Evolutionary conservation across 2,888 invertebrate genomes (phyloP), one percentile per base, ranked within the genome.

Genomic region (Stomorhina lunata): DNA sequence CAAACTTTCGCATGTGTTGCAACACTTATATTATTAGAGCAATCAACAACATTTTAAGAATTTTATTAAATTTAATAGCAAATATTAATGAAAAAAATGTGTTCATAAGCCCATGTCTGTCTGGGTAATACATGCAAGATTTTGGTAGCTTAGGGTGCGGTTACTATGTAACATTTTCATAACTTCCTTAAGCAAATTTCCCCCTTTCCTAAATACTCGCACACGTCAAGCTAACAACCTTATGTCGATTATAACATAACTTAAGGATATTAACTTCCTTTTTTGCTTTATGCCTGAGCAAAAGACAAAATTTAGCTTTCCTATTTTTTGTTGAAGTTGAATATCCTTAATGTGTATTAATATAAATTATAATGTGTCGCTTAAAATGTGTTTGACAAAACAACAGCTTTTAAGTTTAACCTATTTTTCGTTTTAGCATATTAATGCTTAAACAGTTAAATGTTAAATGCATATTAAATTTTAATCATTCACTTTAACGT

Each of bases 61-160:
- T 65, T 75, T 75, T 69, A 71, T 76, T 65, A 71, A 76, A 82
- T 78, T 75, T 71, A 57, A 79, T 75, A 53, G 66, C 75, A 76
- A 76, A 71, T 79, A 79, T 79, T 66, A 79, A 82, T 78, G 55
- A 45, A 77, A 43, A 48, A 34, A 25, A 81, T 75, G 63, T 72
- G 55, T 69, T 53, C 29, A 57, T 69, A 80, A 72, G 71, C 72
- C 25, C 32, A 63, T 66, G 59, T 43, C 22, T 69, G 40, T 50
- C 40, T 22, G 34, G 43, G 12, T 65, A 53, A 48, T 40, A 48
- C 29, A 17, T 50, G 34, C 7, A 25, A 43, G 20, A 45, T 50
- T 27, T 17, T 53, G 43, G 7, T 57, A 32, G 68, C 68, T 55
- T 55, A n/a, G 69, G 81, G 81, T 71, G 81, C 50, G 81, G 78